These are phyloP conservation scores for Bombycilla garrulus DNA, from an alignment of 2,113 vertebrate species.

Conservation along the genomic window DNA sequence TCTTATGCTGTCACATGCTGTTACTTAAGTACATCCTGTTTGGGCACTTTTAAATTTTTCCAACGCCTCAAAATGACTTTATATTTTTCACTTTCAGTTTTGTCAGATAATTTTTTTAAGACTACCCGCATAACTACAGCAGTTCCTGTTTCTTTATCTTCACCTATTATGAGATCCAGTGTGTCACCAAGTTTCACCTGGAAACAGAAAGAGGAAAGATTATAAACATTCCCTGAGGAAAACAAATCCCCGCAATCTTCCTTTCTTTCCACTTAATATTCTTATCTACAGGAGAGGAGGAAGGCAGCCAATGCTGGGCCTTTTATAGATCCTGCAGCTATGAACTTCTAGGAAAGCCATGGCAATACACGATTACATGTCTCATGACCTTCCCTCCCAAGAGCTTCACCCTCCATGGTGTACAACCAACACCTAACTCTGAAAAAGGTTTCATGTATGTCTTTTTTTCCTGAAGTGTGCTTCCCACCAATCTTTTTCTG, in stretches of 20 bases:
- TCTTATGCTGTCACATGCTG: not conserved
- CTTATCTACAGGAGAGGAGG: not conserved
- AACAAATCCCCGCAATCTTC: not conserved
- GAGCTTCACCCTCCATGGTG: not conserved
- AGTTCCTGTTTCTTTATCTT: conserved; percentile 80
- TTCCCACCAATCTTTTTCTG: not conserved
- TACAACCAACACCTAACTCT: not conserved
- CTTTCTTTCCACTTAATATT: not conserved
- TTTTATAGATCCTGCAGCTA: not conserved
- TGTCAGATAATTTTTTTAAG: conserved; percentile 76
- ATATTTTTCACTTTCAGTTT: conserved; percentile 79
- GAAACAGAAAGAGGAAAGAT: not conserved
- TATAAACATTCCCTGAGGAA: not conserved
- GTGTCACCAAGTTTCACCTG: conserved; percentile 93
- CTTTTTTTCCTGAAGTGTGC: not conserved
- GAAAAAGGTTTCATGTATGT: not conserved
- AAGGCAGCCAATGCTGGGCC: not conserved
- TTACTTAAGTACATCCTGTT: conserved; percentile 76
- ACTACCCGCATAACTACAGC: conserved; percentile 87
- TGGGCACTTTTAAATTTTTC: conserved; percentile 84
- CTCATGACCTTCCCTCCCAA: not conserved
- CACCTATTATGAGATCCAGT: conserved; percentile 84
- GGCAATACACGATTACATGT: not conserved
- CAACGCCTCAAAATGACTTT: conserved; percentile 87
- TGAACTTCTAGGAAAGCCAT: not conserved